Evolutionary conservation across 2,888 invertebrate genomes (phyloP).

Genomic region (Callyntrura guangdongensis): DNA sequence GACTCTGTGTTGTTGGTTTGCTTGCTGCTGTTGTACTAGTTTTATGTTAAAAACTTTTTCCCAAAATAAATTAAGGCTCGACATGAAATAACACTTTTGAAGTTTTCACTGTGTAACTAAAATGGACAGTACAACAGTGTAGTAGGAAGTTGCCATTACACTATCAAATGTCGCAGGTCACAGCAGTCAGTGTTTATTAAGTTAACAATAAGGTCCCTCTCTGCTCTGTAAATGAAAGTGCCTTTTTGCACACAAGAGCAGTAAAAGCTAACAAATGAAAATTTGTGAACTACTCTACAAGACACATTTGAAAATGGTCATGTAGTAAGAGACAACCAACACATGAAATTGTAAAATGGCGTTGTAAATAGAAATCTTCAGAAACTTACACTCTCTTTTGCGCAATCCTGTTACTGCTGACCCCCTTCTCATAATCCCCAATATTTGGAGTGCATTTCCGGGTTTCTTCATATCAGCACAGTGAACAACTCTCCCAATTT

Average conservation of each 20-base stretch:
- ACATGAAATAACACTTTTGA: slow-evolving; percentile 10
- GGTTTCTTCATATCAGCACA: slow-evolving; percentile 51
- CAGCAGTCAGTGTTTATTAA: not conserved
- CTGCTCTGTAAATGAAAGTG: too few species aligned
- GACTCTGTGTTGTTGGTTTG: too few species aligned
- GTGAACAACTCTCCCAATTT: slow-evolving; percentile 37
- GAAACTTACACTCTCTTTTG: not conserved
- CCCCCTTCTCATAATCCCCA: slow-evolving; percentile 75
- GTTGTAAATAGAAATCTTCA: not conserved
- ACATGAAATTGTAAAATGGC: not conserved
- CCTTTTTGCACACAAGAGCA: too few species aligned
- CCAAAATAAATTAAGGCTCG: not conserved
- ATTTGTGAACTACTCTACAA: too few species aligned
- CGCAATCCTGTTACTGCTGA: slow-evolving; percentile 55
- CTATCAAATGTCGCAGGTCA: not conserved
- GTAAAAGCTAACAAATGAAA: too few species aligned
- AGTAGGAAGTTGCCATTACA: not conserved
- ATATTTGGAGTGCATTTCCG: slow-evolving; percentile 69
- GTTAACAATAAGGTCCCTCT: too few species aligned
- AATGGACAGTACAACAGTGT: not conserved
- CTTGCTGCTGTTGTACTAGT: not conserved
- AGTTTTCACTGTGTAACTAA: not conserved
- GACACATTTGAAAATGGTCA: not conserved
- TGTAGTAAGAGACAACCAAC: not conserved
- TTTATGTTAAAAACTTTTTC: not conserved